Evolutionary conservation across 2,113 vertebrate genomes (phyloP).

Genomic region (Carassius gibelio): DNA sequence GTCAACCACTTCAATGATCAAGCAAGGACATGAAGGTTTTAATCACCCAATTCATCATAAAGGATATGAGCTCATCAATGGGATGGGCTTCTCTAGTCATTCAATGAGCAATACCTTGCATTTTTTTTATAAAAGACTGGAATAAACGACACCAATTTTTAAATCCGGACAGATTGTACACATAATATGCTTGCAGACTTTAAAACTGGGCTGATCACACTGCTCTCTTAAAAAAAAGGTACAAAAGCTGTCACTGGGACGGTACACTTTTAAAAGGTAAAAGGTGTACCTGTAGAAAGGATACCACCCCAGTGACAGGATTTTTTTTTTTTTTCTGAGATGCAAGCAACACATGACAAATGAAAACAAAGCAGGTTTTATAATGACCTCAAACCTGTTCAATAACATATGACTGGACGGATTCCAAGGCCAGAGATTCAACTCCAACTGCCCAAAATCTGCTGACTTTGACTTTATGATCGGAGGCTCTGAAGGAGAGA

Average conservation of each 20-base stretch:
- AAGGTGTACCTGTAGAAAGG: too few species aligned
- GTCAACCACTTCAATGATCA: neutral
- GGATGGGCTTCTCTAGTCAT: neutral
- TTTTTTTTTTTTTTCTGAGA: neutral
- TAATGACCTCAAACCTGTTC: neutral
- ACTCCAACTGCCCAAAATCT: neutral
- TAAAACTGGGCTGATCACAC: neutral
- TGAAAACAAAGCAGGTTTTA: neutral
- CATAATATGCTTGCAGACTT: neutral
- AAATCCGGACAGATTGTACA: neutral
- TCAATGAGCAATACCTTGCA: neutral
- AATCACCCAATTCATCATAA: constrained; percentile 16
- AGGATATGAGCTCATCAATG: neutral
- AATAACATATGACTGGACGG: neutral
- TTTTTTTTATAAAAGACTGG: neutral
- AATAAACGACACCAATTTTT: neutral
- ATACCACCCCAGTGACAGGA: too few species aligned
- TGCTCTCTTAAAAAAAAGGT: neutral
- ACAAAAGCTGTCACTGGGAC: neutral
- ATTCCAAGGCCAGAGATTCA: neutral
- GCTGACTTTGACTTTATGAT: neutral
- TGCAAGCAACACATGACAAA: neutral
- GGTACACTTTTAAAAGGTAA: neutral
- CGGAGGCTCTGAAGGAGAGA: too few species aligned
- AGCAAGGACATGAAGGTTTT: neutral